phyloP scores from a whole-genome alignment of 2,113 vertebrate species.

The Mellivora capensis region DNA sequence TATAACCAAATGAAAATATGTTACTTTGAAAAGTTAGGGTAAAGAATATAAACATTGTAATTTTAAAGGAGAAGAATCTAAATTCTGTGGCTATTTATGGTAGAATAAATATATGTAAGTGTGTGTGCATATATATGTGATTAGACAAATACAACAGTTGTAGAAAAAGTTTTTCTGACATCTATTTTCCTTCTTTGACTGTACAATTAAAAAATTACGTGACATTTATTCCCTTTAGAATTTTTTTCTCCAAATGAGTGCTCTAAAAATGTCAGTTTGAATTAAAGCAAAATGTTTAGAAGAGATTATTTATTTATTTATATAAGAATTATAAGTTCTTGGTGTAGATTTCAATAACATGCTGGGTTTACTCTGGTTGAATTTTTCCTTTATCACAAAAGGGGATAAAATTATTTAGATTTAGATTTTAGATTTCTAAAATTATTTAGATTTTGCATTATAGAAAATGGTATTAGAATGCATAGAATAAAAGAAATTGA shows the following conservation, averaged over 20 bases:
- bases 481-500: neutral
- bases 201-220: constrained; percentile 65
- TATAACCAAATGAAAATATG: neutral
- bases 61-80: neutral
- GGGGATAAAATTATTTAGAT: constrained; percentile 56
- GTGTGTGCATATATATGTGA: neutral
- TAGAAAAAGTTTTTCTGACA: constrained; percentile 50
- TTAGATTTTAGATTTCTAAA: constrained; percentile 30
- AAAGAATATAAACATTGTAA: neutral
- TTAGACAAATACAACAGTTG: neutral
- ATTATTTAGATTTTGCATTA: constrained; percentile 50
- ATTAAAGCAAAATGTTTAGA: constrained; percentile 78
- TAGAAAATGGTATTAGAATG: neutral
- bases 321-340: too few relatives aligned
- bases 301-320: constrained; percentile 84
- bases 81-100: neutral
- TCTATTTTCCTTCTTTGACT: constrained; percentile 50
- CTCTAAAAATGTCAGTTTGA: constrained; percentile 83
- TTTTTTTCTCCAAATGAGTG: constrained; percentile 61
- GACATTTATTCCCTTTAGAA: constrained; percentile 72
- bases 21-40: neutral
- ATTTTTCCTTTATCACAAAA: constrained; percentile 44
- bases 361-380: constrained; percentile 66
- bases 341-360: constrained; percentile 78
- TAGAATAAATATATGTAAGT: neutral